phyloP scores from a whole-genome alignment of 2,113 vertebrate species.

The Platycercus adscitus region DNA sequence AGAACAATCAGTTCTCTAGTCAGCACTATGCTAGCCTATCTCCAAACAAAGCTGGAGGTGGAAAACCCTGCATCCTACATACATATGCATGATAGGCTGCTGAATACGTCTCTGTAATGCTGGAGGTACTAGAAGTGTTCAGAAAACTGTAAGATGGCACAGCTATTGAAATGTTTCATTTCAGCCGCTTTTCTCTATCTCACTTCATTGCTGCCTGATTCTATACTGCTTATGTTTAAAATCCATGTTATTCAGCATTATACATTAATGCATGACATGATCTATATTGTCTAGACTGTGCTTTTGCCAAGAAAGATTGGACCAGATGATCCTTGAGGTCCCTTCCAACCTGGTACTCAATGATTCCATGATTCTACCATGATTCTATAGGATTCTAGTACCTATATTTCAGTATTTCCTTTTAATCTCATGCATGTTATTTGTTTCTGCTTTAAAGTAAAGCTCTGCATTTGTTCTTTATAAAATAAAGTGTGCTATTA shows the following conservation, averaged over 20 bases:
- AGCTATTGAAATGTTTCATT: not conserved
- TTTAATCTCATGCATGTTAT: not conserved
- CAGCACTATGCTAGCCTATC: not conserved
- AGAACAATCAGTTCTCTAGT: not conserved
- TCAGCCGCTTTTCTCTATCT: not conserved
- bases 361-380: not conserved
- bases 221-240: not conserved
- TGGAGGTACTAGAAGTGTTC: not conserved
- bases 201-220: not conserved
- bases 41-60: not conserved
- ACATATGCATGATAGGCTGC: not conserved
- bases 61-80: not conserved
- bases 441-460: not conserved
- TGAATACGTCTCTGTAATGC: not conserved
- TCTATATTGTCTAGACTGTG: not conserved
- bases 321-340: not conserved
- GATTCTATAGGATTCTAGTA: not conserved
- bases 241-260: not conserved
- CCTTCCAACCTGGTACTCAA: not conserved
- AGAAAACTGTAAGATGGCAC: not conserved
- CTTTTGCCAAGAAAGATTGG: not conserved
- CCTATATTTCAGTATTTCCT: not conserved
- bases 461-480: not conserved
- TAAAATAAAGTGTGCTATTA: not conserved
- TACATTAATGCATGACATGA: not conserved